Percentiles rank a stretch among this genome's conserved stretches.
phyloP scores from a whole-genome alignment of 2,113 vertebrate genomes.

The Gymnocephalus cernua region DNA sequence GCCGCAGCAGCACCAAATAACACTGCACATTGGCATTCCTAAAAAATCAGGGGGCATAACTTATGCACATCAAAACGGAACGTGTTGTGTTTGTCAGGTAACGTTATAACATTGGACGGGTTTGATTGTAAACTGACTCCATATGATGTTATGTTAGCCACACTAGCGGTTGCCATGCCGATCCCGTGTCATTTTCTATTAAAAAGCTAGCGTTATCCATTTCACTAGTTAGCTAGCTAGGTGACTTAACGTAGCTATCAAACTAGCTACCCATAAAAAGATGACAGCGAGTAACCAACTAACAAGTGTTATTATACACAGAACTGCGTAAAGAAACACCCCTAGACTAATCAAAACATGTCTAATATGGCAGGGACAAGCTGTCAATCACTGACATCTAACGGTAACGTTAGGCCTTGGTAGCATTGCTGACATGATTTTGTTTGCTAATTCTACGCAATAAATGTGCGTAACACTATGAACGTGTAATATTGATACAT shows the following conservation, averaged over 20 bases:
- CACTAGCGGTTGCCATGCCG: conserved; percentile 21
- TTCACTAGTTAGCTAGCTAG: not conserved
- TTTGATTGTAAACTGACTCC: not conserved
- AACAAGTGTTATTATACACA: not conserved
- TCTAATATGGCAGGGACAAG: conserved; percentile 29
- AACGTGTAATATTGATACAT: not conserved
- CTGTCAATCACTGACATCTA: conserved; percentile 74
- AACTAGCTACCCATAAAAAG: not conserved
- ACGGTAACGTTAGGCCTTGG: conserved; percentile 58
- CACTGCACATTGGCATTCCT: not conserved
- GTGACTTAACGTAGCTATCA: no score
- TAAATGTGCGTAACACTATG: not conserved
- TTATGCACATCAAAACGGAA: not conserved
- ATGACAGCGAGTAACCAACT: not conserved
- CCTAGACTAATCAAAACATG: conserved; percentile 31
- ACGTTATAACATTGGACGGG: no score
- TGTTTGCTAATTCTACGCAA: conserved; percentile 36
- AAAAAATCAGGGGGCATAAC: not conserved
- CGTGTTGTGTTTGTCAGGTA: not conserved
- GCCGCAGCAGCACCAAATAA: not conserved
- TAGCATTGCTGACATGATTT: conserved; percentile 31
- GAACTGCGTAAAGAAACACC: not conserved
- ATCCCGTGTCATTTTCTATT: conserved; percentile 11
- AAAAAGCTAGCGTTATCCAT: conserved; percentile 31
- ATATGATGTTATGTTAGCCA: not conserved